Evolutionary conservation across 2,113 vertebrate genomes (phyloP).

Genomic region (Loxodonta africana): DNA sequence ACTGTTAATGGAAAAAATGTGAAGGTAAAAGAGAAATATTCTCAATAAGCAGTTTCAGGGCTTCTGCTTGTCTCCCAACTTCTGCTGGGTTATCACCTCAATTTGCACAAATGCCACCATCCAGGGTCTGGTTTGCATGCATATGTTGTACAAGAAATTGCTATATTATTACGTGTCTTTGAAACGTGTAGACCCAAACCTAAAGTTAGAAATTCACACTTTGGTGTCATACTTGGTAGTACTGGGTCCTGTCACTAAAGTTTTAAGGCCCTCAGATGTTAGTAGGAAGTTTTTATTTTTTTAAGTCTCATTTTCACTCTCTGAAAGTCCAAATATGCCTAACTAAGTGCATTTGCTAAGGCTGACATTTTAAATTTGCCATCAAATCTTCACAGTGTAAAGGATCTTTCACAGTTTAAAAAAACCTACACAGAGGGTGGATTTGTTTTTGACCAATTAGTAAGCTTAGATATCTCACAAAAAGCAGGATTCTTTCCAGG

Average conservation of each 20-base stretch:
- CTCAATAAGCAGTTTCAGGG: background rate
- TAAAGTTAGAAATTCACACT: slow-evolving; percentile 61
- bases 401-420: slow-evolving; percentile 78
- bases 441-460: slow-evolving; percentile 78
- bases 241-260: slow-evolving; percentile 21
- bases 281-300: background rate
- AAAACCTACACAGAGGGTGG: slow-evolving; percentile 51
- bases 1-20: background rate
- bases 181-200: slow-evolving; percentile 8
- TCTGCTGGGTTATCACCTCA: slow-evolving; percentile 38
- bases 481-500: slow-evolving; percentile 43
- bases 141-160: slow-evolving; percentile 15
- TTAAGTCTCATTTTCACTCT: slow-evolving; percentile 68
- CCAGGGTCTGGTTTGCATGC: background rate
- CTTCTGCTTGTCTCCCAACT: background rate
- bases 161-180: slow-evolving; percentile 53
- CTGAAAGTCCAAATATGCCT: slow-evolving; percentile 71
- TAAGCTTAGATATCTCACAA: slow-evolving; percentile 69
- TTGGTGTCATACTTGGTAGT: slow-evolving; percentile 20
- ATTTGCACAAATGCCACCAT: slow-evolving; percentile 18
- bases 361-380: slow-evolving; percentile 82
- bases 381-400: slow-evolving; percentile 71
- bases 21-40: background rate
- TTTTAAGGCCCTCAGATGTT: slow-evolving; percentile 55
- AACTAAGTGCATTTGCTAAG: slow-evolving; percentile 81